Conservation (phyloP, 53 echinoderm and acorn worm genomes). For the Luidia sarsii region DNA sequence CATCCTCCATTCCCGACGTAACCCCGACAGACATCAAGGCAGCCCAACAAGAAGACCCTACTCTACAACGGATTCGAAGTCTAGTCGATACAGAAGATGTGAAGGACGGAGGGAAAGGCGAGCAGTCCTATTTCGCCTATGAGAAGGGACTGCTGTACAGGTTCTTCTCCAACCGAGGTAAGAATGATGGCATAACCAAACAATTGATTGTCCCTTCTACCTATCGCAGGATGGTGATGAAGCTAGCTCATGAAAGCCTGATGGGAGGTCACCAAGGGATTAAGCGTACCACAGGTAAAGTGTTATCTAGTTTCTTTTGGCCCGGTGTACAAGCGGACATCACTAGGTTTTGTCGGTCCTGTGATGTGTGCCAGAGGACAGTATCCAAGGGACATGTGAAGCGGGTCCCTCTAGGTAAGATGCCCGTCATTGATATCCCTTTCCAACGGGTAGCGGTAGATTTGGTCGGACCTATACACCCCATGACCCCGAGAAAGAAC, state of each 20-base stretch:
- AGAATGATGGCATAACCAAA: not conserved
- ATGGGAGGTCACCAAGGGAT: constrained; percentile 51
- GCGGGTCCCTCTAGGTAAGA: constrained; percentile 46
- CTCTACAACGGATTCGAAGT: constrained; percentile 1
- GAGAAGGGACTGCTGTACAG: constrained; percentile 29
- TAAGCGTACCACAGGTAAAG: constrained; percentile 50
- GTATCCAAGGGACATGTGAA: constrained; percentile 38
- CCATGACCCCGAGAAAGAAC: constrained; percentile 30
- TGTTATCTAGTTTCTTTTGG: constrained; percentile 48
- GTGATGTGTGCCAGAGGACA: constrained; percentile 67
- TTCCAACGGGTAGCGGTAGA: constrained; percentile 55
- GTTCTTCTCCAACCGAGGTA: constrained; percentile 22
- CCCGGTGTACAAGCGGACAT: constrained; percentile 45
- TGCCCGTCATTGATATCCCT: constrained; percentile 45
- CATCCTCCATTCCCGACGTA: not conserved
- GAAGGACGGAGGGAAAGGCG: not conserved
- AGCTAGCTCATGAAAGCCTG: constrained; percentile 57
- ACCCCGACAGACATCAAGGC: not conserved
- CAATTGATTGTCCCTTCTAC: constrained; percentile 49
- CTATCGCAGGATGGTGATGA: constrained; percentile 37
- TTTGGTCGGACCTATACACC: constrained; percentile 48
- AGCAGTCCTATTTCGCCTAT: not conserved
- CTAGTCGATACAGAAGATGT: not conserved
- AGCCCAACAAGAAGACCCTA: constrained; percentile 4
- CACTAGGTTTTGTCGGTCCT: constrained; percentile 44